Base-by-base conservation (phyloP, 2,113 vertebrate genomes). In the Cettia cetti region DNA sequence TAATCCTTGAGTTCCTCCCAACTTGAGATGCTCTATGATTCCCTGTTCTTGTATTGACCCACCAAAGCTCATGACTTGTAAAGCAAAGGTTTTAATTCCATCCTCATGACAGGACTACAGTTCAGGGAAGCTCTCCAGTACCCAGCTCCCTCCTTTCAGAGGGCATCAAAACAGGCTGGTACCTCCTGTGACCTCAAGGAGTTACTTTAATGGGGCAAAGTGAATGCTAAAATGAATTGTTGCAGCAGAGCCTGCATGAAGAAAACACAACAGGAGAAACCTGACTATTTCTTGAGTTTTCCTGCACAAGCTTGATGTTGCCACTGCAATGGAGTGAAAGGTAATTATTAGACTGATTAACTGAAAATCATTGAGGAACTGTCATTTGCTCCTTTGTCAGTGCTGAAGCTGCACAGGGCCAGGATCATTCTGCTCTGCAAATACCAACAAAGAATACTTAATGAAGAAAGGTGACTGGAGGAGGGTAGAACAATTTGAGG, bases 1-100 rank as follows among this genome's bases (percentile, higher is more conserved):
- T 3, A 20, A 75, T 15, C 53, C 39, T 7, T 2, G 11, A 40
- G 30, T 13, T n/a, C 30, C 7, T 27, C 69, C 61, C 26, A 61
- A 1, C 14, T 35, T 1, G 0, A 49, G 35, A 35, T 16, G 3
- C 20, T 49, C 71, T 14, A 0, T 11, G 23, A 47, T 10, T n/a
- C 12, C 63, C 33, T 20, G 8, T 22, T 45, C 53, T 39, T 82
- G 15, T 2, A 37, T 0, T 71, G 61, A 70, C 20, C 19, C 26
- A 26, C 16, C 3, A 7, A 86, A 86, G n/a, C 7, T 52, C 50
- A 7, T 20, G 39, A n/a, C 5, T 66, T 30, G 13, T 8, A 50
- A 54, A 65, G 27, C 20, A 84, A 53, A 70, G 22, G 10, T 70
- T 91, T 83, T 30, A 60, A 78, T 68, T 57, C 35, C 7, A 23